These are phyloP conservation scores for Colistium nudipinnis DNA, from an alignment of 2,113 vertebrate genomes.

Conservation along the genomic window DNA sequence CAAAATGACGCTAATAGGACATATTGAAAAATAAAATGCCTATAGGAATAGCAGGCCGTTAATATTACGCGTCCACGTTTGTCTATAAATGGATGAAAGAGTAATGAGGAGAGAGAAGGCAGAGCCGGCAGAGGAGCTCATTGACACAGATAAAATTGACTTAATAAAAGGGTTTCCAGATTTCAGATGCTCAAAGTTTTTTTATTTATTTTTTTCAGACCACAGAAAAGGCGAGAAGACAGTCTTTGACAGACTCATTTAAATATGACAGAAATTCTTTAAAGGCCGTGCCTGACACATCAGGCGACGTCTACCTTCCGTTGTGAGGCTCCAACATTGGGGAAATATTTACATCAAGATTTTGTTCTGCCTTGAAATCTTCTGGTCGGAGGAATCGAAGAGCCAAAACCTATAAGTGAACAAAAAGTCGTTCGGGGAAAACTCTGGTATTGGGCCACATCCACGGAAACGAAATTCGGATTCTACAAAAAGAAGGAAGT, in stretches of 20 bases:
- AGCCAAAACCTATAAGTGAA: conserved; percentile 5
- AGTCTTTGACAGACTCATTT: background rate
- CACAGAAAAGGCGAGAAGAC: background rate
- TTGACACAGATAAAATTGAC: background rate
- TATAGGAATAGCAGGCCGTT: background rate
- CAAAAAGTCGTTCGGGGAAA: conserved; percentile 19
- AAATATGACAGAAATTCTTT: background rate
- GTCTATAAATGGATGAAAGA: background rate
- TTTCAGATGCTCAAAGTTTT: background rate
- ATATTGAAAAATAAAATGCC: conserved; percentile 8
- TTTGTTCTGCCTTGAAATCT: background rate
- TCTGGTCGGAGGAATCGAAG: background rate
- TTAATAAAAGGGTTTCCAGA: background rate
- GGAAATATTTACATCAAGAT: conserved; percentile 1
- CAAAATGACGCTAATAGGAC: background rate
- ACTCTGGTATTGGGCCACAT: conserved; percentile 17
- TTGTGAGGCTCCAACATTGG: background rate
- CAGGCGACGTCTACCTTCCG: background rate
- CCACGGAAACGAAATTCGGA: conserved; percentile 40
- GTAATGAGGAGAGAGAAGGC: background rate
- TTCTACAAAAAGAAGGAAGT: conserved; percentile 31
- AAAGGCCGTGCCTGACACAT: background rate
- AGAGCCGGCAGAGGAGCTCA: background rate
- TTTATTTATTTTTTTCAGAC: background rate
- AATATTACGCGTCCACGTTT: conserved; percentile 4